Percentiles rank a stretch among this genome's conserved stretches.
phyloP scores from a whole-genome alignment of 1,140 invertebrate genomes.

The Diorhabda sublineata region DNA sequence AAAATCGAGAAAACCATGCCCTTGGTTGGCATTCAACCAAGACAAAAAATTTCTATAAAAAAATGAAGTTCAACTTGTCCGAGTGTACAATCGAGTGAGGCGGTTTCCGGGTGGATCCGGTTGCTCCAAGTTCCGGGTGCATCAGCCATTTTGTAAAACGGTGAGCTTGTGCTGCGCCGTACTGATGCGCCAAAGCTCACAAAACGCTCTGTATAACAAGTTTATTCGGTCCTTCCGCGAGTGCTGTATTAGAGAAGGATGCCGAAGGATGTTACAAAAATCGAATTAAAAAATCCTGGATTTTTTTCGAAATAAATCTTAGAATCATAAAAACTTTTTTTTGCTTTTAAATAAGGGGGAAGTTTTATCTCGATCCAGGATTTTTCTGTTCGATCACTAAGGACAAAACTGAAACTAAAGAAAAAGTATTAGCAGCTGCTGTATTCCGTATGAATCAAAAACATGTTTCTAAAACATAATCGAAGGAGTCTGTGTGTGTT shows the following conservation, averaged over 20 bases:
- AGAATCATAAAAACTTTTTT: too few relatives aligned
- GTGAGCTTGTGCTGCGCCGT: constrained; percentile 28
- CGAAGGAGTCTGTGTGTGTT: constrained; percentile 8
- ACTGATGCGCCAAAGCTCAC: constrained; percentile 27
- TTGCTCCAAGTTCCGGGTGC: constrained; percentile 27
- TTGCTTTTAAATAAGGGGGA: too few relatives aligned
- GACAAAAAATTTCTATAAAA: constrained; percentile 14
- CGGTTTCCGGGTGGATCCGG: constrained; percentile 1
- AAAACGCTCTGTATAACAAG: constrained; percentile 6
- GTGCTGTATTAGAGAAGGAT: constrained; percentile 75
- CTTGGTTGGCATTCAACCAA: constrained; percentile 34
- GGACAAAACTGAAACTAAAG: constrained; percentile 4
- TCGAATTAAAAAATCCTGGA: constrained; percentile 15
- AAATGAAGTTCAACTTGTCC: constrained; percentile 1
- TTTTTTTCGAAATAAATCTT: neutral
- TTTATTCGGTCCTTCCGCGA: constrained; percentile 61
- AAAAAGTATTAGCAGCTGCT: neutral
- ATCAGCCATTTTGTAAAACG: constrained; percentile 26
- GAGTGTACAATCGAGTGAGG: constrained; percentile 20
- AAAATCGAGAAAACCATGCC: constrained; percentile 23
- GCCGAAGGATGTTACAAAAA: constrained; percentile 58
- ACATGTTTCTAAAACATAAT: neutral
- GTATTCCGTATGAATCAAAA: neutral
- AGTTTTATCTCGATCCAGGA: neutral
- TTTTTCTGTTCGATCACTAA: neutral